Conservation (phyloP, 2,113 vertebrate genomes). For the Sturnira hondurensis region DNA sequence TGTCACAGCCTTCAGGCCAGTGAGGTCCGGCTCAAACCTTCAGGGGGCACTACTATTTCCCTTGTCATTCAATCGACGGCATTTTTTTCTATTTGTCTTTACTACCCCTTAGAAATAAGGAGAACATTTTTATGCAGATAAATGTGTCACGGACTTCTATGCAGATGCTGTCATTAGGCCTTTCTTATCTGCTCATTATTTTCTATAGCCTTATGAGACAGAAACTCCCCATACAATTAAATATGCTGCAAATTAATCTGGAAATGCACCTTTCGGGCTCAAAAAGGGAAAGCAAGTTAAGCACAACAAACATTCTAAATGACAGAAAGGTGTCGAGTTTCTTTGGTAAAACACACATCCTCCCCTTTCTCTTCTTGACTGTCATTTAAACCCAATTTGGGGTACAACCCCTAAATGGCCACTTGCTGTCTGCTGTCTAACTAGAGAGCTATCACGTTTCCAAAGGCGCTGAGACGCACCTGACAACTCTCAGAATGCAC, state of each 20-base stretch:
- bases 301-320: conserved; percentile 4
- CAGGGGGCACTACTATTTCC: conserved; percentile 13
- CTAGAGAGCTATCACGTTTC: not conserved
- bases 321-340: not conserved
- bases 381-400: not conserved
- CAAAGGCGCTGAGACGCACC: not conserved
- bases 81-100: conserved; percentile 54
- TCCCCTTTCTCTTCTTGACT: not conserved
- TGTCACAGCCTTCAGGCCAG: conserved; percentile 68
- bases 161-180: not conserved
- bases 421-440: not conserved
- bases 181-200: conserved; percentile 59
- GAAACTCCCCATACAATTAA: conserved; percentile 12
- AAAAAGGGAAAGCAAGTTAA: not conserved
- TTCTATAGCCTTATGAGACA: not conserved
- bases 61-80: conserved; percentile 23
- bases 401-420: not conserved
- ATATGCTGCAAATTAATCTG: not conserved
- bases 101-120: conserved; percentile 37
- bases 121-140: conserved; percentile 46
- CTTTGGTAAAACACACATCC: not conserved
- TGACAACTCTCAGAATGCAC: not conserved
- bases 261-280: not conserved
- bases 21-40: conserved; percentile 27
- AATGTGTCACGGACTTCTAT: conserved; percentile 11